Conservation (phyloP, 2,113 vertebrate species). For the Emydura subglobosa region DNA sequence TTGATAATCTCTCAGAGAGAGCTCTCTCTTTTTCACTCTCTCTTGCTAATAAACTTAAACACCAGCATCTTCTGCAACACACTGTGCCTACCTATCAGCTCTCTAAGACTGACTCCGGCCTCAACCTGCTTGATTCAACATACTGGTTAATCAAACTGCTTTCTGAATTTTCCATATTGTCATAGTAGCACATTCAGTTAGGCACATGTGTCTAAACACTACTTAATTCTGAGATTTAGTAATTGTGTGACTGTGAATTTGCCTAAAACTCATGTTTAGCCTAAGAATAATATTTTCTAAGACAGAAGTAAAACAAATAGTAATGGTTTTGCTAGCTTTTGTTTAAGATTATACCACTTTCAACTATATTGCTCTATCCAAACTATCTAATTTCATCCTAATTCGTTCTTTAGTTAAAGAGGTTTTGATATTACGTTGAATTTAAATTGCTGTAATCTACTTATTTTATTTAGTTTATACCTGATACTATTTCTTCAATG, state of each 20-base stretch:
- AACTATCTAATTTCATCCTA: background rate
- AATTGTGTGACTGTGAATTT: background rate
- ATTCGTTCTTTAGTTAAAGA: background rate
- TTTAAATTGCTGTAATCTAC: background rate
- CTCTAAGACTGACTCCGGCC: background rate
- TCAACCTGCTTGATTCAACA: background rate
- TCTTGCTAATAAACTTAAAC: background rate
- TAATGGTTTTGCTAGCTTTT: background rate
- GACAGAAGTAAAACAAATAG: background rate
- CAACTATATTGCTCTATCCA: background rate
- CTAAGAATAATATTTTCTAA: background rate
- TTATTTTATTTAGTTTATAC: background rate
- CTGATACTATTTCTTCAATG: background rate
- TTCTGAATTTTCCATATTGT: background rate
- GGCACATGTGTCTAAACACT: background rate
- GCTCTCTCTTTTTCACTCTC: background rate
- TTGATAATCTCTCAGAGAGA: background rate
- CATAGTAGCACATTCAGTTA: background rate
- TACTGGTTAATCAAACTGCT: background rate
- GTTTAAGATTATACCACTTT: background rate
- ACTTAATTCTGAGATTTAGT: background rate
- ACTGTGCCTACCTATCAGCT: background rate
- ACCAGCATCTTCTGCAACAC: background rate
- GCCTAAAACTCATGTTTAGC: background rate
- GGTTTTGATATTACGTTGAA: background rate